A percentile compares a stretch with the other conserved stretches of the same genome.
phyloP scores from a whole-genome alignment of 2,797 vertebrate genomes.

The Gambusia yucatana region DNA sequence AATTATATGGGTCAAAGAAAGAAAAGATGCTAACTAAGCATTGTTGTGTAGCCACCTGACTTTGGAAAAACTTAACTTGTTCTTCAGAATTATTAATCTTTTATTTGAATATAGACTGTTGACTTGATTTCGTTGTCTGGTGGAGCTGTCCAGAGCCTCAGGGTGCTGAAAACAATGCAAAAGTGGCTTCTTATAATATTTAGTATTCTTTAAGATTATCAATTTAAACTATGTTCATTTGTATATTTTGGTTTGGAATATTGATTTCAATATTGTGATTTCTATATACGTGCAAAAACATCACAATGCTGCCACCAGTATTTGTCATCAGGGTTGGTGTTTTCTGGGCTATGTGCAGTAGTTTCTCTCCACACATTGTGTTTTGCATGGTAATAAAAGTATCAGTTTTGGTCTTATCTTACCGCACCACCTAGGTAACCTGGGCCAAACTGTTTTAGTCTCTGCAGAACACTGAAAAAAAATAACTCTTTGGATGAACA shows the following conservation, averaged over 20 bases:
- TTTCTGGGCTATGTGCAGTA: too few species aligned
- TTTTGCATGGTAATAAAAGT: background rate
- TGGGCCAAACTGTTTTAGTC: background rate
- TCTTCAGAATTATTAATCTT: background rate
- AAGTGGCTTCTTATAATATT: background rate
- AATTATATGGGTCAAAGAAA: background rate
- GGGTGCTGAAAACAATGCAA: background rate
- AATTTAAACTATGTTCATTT: background rate
- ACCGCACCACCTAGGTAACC: background rate
- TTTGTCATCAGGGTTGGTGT: too few species aligned
- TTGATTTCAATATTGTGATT: background rate
- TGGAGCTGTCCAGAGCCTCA: background rate
- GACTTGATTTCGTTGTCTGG: background rate
- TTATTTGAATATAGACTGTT: background rate
- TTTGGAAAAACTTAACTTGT: background rate
- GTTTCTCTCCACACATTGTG: too few species aligned
- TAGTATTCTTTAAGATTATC: background rate
- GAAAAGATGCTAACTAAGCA: background rate
- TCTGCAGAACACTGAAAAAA: too few species aligned
- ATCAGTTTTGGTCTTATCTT: background rate
- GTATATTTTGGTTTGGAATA: background rate
- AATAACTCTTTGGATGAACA: too few species aligned
- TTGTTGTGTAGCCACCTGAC: background rate
- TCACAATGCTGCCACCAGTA: too few species aligned
- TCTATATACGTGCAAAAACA: background rate